Conservation (phyloP, 2,797 vertebrate genomes). For the Coracias cyanogaster region DNA sequence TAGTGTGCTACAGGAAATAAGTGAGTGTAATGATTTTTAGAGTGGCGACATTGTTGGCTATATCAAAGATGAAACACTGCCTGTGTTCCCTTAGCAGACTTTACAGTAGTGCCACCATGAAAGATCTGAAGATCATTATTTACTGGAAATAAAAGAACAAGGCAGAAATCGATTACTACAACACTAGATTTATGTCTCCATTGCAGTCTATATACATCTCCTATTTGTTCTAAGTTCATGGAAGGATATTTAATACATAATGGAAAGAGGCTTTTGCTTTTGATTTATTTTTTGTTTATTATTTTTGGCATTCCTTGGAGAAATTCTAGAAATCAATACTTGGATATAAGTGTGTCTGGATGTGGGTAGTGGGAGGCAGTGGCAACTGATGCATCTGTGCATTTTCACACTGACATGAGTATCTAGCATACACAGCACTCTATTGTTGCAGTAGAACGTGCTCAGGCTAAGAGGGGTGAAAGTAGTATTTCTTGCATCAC, state of each 20-base stretch:
- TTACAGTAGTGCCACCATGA: constrained; percentile 72
- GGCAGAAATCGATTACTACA: constrained; percentile 80
- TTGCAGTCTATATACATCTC: constrained; percentile 80
- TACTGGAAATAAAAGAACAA: constrained; percentile 84
- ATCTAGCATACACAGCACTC: neutral
- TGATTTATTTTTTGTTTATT: constrained; percentile 83
- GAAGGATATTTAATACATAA: constrained; percentile 83
- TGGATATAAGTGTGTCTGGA: constrained; percentile 12
- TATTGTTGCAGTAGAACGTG: neutral
- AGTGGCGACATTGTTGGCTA: constrained; percentile 9
- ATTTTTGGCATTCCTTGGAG: constrained; percentile 79
- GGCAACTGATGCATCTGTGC: neutral
- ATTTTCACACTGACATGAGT: neutral
- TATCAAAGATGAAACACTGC: constrained; percentile 61
- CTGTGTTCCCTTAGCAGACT: constrained; percentile 60
- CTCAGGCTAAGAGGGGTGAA: neutral
- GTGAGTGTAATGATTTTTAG: constrained; percentile 66
- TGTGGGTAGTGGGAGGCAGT: constrained; percentile 12
- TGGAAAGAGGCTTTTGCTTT: constrained; percentile 78
- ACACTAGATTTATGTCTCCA: constrained; percentile 81
- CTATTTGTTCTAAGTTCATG: constrained; percentile 83
- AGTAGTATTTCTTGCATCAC: neutral
- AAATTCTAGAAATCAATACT: constrained; percentile 80
- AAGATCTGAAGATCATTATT: constrained; percentile 83
- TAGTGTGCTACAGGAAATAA: constrained; percentile 44